These are phyloP conservation scores for Brevimyrus niger DNA, from an alignment of 2,113 vertebrate genomes.

Conservation along the genomic window DNA sequence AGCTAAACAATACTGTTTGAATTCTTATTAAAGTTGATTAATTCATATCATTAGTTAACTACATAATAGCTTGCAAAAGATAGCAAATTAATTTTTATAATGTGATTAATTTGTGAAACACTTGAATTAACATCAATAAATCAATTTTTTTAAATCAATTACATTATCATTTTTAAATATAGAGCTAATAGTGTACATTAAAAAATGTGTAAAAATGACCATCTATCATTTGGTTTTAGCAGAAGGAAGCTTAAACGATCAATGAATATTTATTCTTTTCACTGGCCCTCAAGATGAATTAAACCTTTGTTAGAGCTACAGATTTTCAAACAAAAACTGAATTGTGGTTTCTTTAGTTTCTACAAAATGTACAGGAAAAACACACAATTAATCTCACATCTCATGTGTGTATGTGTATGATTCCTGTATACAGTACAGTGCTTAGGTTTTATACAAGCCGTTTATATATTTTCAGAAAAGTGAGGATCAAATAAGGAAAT, in stretches of 20 bases:
- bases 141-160: conserved; percentile 71
- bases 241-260: conserved; percentile 56
- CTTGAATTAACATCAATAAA: conserved; percentile 72
- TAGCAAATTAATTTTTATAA: conserved; percentile 63
- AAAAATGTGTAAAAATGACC: conserved; percentile 51
- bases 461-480: neutral
- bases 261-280: conserved; percentile 48
- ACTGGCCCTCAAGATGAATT: conserved; percentile 44
- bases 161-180: conserved; percentile 64
- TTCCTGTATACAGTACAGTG: neutral
- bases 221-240: conserved; percentile 51
- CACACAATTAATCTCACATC: conserved; percentile 14
- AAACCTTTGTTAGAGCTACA: conserved; percentile 17
- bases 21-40: conserved; percentile 80
- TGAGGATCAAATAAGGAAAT: neutral
- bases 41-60: conserved; percentile 69
- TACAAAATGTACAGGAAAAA: conserved; percentile 18
- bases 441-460: neutral
- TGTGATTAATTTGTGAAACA: conserved; percentile 64
- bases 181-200: conserved; percentile 60
- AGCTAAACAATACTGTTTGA: conserved; percentile 67
- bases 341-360: neutral
- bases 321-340: neutral
- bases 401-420: neutral
- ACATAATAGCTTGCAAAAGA: conserved; percentile 64